These are phyloP conservation scores for Conus ventricosus DNA, from an alignment of 1,140 invertebrate species.

Conservation along the genomic window DNA sequence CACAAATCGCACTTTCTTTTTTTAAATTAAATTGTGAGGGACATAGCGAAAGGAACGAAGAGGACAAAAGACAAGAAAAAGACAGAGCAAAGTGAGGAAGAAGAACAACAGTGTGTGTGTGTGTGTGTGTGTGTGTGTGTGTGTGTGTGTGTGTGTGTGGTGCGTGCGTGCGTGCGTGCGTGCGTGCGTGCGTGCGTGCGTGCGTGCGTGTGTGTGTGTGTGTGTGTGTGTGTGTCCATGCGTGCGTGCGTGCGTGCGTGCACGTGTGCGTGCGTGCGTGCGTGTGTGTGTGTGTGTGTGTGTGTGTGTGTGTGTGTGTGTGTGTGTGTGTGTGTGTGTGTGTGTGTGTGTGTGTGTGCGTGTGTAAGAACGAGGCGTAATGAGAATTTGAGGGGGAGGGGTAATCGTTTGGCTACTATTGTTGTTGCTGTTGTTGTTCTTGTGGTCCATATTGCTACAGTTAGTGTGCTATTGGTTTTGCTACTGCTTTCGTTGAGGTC, in stretches of 20 bases:
- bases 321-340: too few species aligned
- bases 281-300: not conserved
- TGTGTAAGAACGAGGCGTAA: not conserved
- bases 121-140: too few species aligned
- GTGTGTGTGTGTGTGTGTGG: too few species aligned
- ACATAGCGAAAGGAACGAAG: too few species aligned
- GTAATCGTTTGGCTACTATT: not conserved
- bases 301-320: not conserved
- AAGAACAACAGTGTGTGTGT: too few species aligned
- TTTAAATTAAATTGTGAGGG: conserved; percentile 81
- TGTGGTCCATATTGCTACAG: conserved; percentile 65
- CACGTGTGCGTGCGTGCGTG: too few species aligned
- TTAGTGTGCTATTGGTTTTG: conserved; percentile 76
- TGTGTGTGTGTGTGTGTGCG: not conserved
- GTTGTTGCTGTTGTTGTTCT: not conserved
- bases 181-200: too few species aligned
- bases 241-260: not conserved
- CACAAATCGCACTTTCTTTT: conserved; percentile 86
- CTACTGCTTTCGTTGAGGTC: conserved; percentile 74
- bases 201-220: not conserved
- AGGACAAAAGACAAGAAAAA: too few species aligned
- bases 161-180: too few species aligned
- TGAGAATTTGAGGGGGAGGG: not conserved
- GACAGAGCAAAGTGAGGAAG: too few species aligned
- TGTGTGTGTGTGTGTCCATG: not conserved